Evolutionary conservation across 2,888 invertebrate genomes (phyloP), one percentile per base, ranked within the genome.

Genomic region (Hipparchia sbordonii): DNA sequence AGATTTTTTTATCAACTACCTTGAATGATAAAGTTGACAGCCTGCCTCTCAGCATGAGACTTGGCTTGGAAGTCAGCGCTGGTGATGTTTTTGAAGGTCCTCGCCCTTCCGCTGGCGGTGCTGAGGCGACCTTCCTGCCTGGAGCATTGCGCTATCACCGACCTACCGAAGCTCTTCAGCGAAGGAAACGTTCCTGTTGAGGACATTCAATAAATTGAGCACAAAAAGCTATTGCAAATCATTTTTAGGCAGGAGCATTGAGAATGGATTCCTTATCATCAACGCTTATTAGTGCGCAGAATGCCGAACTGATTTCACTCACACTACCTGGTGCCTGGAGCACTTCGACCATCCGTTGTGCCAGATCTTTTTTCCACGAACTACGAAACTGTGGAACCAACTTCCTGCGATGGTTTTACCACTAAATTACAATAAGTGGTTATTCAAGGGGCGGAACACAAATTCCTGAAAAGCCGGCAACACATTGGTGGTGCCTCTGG

Each of bases 1-100:
- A n/a, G n/a, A n/a, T n/a, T n/a, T 39, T 39, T 39, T 0, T 1
- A 61, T 62, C n/a, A 67, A 90, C 23, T 23, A 23, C 94, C 94
- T 86, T 94, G 94, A 51, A 94, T 87, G 3, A 93, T 75, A 74
- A 93, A 94, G 82, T 94, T 94, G 77, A 94, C 80, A 0, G 94
- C 94, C 82, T 94, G 94, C 39, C 94, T 78, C 78, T 90, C 87
- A 0, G 93, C 89, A 56, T 89, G 90, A 61, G 89, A 75, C 59
- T 82, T 80, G 48, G 76, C 82, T 39, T 79, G 80, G 72, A 70
- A 66, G 81, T 86, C 79, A 23, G 77, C 71, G 81, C 86, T 81
- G 79, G 60, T 12, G 79, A 87, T 83, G 80, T 84, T 66, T 5
- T 23, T 71, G 80, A 88, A 84, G 76, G 74, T 79, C 2, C 88